phyloP scores from a whole-genome alignment of 2,888 invertebrate genomes.

The Dinocampus coccinellae region DNA sequence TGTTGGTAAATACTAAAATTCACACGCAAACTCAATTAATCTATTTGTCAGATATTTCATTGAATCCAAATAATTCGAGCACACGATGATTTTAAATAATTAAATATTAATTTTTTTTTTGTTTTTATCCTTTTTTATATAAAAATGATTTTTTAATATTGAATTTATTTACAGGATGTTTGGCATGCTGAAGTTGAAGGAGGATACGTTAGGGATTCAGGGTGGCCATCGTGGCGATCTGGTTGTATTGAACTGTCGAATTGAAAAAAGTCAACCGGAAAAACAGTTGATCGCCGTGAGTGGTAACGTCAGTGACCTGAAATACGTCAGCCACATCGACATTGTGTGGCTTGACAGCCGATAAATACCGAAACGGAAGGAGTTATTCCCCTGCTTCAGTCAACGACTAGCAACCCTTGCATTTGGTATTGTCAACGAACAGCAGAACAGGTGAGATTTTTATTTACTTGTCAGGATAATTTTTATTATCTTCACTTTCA shows the following conservation, averaged over 20 bases:
- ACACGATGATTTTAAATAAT: background rate
- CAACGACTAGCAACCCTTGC: slow-evolving; percentile 63
- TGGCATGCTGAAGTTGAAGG: slow-evolving; percentile 59
- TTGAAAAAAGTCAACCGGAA: slow-evolving; percentile 11
- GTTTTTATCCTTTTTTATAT: no score
- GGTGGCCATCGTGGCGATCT: slow-evolving; percentile 45
- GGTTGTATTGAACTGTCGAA: slow-evolving; percentile 5
- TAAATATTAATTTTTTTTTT: background rate
- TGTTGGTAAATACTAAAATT: background rate
- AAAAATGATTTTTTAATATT: no score
- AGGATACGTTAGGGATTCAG: slow-evolving; percentile 48
- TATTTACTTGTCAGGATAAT: slow-evolving; percentile 1
- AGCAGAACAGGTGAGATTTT: slow-evolving; percentile 64
- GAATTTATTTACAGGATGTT: slow-evolving; percentile 51
- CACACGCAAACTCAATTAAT: slow-evolving; percentile 38
- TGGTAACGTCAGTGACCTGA: slow-evolving; percentile 32
- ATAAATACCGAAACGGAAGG: slow-evolving; percentile 67
- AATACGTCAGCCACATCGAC: slow-evolving; percentile 50
- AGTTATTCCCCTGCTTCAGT: slow-evolving; percentile 63
- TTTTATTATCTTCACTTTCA: slow-evolving; percentile 7
- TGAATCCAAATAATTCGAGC: background rate
- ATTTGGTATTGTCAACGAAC: slow-evolving; percentile 66
- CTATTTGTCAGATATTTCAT: slow-evolving; percentile 27
- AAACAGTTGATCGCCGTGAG: slow-evolving; percentile 13
- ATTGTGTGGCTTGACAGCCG: slow-evolving; percentile 61